These are phyloP conservation scores for Dicycla oo DNA, from an alignment of 2,888 invertebrate genomes.

Conservation along the genomic window DNA sequence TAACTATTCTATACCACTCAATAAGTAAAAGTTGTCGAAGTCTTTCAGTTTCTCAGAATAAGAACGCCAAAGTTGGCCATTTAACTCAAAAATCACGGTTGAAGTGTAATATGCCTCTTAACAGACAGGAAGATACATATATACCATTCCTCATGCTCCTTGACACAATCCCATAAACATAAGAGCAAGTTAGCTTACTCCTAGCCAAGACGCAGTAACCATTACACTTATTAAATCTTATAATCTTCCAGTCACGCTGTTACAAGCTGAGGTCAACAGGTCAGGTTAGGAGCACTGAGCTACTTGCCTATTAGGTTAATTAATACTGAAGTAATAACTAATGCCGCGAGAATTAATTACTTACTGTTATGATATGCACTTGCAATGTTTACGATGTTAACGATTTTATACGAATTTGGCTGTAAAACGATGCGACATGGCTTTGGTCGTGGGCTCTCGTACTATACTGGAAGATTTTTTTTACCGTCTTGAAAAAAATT, in stretches of 20 bases:
- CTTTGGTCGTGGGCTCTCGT: too few species aligned
- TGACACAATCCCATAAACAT: background rate
- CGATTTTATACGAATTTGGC: too few species aligned
- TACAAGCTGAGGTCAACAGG: conserved; percentile 33
- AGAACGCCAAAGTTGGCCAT: too few species aligned
- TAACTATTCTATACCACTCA: too few species aligned
- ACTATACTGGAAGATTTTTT: too few species aligned
- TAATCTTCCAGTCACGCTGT: conserved; percentile 3
- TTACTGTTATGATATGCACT: conserved; percentile 38
- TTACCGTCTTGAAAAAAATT: too few species aligned
- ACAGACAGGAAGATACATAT: background rate
- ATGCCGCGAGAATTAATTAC: conserved; percentile 36
- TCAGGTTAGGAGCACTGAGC: conserved; percentile 26
- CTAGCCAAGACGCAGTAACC: background rate
- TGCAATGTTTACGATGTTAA: too few species aligned
- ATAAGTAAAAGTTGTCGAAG: too few species aligned
- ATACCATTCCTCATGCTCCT: background rate
- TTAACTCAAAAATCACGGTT: too few species aligned
- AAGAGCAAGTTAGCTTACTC: background rate
- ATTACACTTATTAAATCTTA: conserved; percentile 1
- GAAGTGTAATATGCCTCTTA: too few species aligned
- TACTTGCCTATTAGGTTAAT: conserved; percentile 30
- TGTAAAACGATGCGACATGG: too few species aligned
- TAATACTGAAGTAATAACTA: conserved; percentile 46
- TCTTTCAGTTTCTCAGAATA: too few species aligned